Conservation (phyloP, 2,888 invertebrate species). For the Caradrina kadenii region DNA sequence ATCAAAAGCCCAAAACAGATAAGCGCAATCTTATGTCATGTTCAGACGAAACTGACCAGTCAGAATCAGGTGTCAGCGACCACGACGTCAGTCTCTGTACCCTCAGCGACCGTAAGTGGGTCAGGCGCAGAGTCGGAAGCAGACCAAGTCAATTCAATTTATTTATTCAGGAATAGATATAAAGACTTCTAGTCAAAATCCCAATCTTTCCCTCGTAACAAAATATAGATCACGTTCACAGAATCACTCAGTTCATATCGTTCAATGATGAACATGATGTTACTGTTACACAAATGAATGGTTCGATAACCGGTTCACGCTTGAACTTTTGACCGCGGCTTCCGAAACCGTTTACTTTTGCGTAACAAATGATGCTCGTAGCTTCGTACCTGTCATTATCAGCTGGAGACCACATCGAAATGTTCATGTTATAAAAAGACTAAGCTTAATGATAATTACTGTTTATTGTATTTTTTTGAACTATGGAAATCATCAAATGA, state of each 20-base stretch:
- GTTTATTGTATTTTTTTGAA: no score
- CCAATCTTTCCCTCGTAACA: neutral
- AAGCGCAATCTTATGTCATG: no score
- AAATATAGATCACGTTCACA: neutral
- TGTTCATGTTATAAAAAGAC: constrained; percentile 10
- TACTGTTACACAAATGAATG: constrained; percentile 18
- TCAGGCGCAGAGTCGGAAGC: no score
- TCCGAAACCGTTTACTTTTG: constrained; percentile 46
- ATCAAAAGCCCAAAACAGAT: no score
- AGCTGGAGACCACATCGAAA: constrained; percentile 13
- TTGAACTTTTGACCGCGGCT: constrained; percentile 52
- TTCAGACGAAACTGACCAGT: no score
- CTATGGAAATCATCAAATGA: no score
- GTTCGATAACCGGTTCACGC: constrained; percentile 53
- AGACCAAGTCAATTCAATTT: no score
- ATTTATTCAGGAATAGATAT: no score
- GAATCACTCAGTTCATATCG: neutral
- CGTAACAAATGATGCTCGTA: constrained; percentile 32
- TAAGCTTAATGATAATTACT: neutral
- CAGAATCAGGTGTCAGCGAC: no score
- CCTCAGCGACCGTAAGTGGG: no score
- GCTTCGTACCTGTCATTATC: constrained; percentile 28
- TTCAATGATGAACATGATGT: constrained; percentile 9
- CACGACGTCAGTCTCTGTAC: no score
- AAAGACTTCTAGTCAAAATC: neutral